These are phyloP conservation scores for Montipora capitata DNA, from an alignment of 92 coral and sea anemone species.

Conservation along the genomic window DNA sequence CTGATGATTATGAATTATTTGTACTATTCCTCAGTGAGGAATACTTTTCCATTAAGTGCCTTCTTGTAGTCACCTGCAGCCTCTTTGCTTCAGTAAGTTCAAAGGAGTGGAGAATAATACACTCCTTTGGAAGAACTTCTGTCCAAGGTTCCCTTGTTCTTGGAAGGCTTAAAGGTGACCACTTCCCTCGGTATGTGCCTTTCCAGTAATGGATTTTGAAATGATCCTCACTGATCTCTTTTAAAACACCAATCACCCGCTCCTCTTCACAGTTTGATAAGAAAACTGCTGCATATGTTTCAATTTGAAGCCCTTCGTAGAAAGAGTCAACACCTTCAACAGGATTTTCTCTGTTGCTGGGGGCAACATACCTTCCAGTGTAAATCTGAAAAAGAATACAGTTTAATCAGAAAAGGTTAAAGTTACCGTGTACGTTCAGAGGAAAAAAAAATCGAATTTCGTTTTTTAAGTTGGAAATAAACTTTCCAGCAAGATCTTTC, in stretches of 20 bases:
- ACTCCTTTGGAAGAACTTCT: conserved; percentile 16
- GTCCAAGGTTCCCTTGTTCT: conserved; percentile 57
- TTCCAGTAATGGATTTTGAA: conserved; percentile 20
- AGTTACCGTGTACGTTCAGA: background rate
- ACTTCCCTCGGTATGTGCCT: no score
- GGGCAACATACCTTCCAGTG: conserved; percentile 2
- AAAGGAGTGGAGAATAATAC: no score
- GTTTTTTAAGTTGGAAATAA: background rate
- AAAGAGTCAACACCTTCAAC: background rate
- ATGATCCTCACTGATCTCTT: conserved; percentile 12
- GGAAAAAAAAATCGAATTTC: background rate
- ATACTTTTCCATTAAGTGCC: no score
- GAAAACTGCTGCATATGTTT: conserved; percentile 18
- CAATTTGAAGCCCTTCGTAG: background rate
- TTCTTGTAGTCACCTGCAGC: no score
- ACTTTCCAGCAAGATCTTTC: background rate
- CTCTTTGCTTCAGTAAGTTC: no score
- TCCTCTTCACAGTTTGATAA: conserved; percentile 36
- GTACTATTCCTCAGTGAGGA: no score
- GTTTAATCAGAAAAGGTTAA: background rate
- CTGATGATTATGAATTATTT: no score
- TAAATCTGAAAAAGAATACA: background rate
- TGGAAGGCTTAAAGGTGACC: background rate
- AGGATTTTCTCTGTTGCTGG: background rate
- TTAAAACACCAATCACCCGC: conserved; percentile 56